These are phyloP conservation scores for Garra rufa DNA, from an alignment of 2,113 vertebrate genomes.

Conservation along the genomic window DNA sequence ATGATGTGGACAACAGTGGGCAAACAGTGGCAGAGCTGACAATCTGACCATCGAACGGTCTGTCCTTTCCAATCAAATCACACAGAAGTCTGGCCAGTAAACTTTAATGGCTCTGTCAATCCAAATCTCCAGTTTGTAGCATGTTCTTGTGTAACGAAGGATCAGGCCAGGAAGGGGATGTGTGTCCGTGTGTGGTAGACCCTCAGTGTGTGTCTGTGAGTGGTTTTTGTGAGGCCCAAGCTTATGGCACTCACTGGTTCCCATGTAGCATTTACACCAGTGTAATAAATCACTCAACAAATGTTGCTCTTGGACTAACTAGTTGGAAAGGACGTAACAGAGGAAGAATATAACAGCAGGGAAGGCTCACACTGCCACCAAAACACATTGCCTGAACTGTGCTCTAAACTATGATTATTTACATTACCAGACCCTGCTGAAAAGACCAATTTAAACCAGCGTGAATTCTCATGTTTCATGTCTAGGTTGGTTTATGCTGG, in stretches of 20 bases:
- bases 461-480: neutral
- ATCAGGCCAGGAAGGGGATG: neutral
- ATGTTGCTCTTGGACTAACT: constrained; percentile 56
- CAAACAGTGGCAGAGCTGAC: neutral
- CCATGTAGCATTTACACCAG: neutral
- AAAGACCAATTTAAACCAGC: neutral
- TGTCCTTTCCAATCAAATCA: constrained; percentile 47
- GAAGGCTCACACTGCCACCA: neutral
- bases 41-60: constrained; percentile 36
- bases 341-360: constrained; percentile 39
- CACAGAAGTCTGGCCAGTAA: constrained; percentile 50
- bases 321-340: constrained; percentile 36
- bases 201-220: neutral
- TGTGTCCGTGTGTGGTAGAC: neutral
- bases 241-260: neutral
- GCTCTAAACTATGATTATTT: neutral
- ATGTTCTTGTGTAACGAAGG: neutral
- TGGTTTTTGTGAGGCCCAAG: constrained; percentile 27
- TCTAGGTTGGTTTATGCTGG: neutral
- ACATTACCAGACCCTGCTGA: neutral
- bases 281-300: constrained; percentile 48
- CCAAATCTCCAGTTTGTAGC: neutral
- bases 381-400: neutral
- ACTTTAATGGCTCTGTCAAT: constrained; percentile 53
- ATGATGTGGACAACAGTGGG: constrained; percentile 44